Evolutionary conservation across 2,113 vertebrate genomes (phyloP).

Genomic region (Eurystomus gularis): DNA sequence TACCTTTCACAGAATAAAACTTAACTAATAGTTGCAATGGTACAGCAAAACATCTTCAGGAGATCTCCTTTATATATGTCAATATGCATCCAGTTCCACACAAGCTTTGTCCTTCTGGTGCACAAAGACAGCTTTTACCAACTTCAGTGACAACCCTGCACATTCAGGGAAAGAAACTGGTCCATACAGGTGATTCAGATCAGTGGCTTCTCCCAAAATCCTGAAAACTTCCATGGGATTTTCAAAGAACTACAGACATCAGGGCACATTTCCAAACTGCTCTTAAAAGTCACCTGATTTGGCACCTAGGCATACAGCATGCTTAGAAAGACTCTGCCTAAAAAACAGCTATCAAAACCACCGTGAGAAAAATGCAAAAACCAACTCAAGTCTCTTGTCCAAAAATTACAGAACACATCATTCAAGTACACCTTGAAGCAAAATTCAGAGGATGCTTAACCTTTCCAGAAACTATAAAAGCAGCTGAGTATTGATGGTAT

Average conservation of each 20-base stretch:
- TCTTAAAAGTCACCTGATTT: background rate
- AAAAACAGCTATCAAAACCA: background rate
- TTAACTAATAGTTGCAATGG: background rate
- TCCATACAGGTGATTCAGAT: background rate
- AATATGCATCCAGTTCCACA: background rate
- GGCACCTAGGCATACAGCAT: background rate
- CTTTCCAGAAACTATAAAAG: slow-evolving; percentile 47
- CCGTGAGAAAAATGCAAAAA: background rate
- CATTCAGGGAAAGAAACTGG: background rate
- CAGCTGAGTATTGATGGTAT: background rate
- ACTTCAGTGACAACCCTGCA: background rate
- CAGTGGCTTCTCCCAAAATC: background rate
- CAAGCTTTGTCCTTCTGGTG: background rate
- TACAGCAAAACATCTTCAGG: background rate
- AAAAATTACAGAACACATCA: slow-evolving; percentile 39
- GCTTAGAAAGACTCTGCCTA: background rate
- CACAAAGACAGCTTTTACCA: background rate
- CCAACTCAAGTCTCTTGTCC: background rate
- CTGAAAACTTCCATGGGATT: background rate
- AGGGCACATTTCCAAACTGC: background rate
- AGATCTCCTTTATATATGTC: background rate
- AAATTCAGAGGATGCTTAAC: background rate
- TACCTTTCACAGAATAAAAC: background rate
- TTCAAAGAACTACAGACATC: background rate
- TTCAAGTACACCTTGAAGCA: slow-evolving; percentile 29